Conservation (phyloP, 2,888 invertebrate species). For the Caradrina clavipalpis region DNA sequence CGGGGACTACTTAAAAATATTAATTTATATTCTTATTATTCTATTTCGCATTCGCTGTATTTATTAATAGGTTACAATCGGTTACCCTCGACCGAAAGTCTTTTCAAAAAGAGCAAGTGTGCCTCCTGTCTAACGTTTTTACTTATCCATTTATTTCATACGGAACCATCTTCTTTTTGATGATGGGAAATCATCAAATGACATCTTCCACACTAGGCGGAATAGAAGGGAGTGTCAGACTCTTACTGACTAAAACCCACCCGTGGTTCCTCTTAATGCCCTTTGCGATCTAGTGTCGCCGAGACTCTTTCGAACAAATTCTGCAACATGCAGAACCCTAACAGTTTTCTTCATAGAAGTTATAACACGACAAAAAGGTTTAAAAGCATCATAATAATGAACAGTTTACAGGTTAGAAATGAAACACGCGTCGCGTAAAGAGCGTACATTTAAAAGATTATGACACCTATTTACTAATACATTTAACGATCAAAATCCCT, state of each 20-base stretch:
- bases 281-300: no score
- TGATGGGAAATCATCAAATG: no score
- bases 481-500: not conserved
- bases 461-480: not conserved
- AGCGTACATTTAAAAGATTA: not conserved
- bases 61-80: no score
- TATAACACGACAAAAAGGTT: slow-evolving; percentile 18
- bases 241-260: no score
- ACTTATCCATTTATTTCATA: not conserved
- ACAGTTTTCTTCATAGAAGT: not conserved
- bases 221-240: no score
- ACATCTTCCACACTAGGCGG: no score
- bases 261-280: no score
- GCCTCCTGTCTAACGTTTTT: not conserved
- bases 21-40: no score
- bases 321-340: slow-evolving; percentile 11
- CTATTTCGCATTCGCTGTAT: no score
- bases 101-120: not conserved
- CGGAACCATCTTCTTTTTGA: slow-evolving; percentile 6
- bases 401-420: slow-evolving; percentile 31
- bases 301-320: no score
- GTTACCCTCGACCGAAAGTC: no score
- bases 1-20: no score
- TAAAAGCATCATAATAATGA: slow-evolving; percentile 29
- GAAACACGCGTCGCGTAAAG: slow-evolving; percentile 12